Evolutionary conservation across 2,113 vertebrate genomes (phyloP).

Genomic region (Laterallus jamaicensis): DNA sequence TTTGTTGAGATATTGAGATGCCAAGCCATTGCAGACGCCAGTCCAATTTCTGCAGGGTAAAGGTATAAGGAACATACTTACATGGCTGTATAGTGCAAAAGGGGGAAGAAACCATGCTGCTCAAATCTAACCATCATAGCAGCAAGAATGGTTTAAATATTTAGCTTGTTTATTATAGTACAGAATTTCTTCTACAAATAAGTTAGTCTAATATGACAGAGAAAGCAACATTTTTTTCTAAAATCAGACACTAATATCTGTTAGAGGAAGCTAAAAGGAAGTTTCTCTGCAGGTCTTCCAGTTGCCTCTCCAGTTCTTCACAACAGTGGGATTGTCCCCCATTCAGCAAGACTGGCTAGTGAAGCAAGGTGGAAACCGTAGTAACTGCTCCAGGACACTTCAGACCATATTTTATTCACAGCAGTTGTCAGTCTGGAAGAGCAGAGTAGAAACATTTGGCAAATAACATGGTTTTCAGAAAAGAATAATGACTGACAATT

Average conservation of each 20-base stretch:
- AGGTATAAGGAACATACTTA: background rate
- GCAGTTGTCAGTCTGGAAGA: background rate
- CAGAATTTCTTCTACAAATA: background rate
- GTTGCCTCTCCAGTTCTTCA: background rate
- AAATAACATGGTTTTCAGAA: background rate
- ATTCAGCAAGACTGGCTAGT: background rate
- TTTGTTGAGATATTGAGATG: background rate
- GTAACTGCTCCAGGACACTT: background rate
- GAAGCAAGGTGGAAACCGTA: background rate
- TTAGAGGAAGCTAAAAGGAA: background rate
- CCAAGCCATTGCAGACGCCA: background rate
- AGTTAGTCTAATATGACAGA: background rate
- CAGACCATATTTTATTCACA: background rate
- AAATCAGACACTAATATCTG: background rate
- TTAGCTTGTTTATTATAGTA: background rate
- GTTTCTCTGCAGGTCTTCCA: fast-evolving
- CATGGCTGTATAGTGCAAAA: background rate
- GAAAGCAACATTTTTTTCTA: background rate
- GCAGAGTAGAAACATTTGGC: background rate
- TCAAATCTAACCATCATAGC: background rate
- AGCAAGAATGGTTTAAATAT: background rate
- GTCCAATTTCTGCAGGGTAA: background rate
- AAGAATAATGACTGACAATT: background rate
- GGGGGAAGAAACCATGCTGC: background rate
- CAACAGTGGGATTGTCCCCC: background rate